Conservation (phyloP, 2,888 invertebrate species). For the Chalcis sispes region DNA sequence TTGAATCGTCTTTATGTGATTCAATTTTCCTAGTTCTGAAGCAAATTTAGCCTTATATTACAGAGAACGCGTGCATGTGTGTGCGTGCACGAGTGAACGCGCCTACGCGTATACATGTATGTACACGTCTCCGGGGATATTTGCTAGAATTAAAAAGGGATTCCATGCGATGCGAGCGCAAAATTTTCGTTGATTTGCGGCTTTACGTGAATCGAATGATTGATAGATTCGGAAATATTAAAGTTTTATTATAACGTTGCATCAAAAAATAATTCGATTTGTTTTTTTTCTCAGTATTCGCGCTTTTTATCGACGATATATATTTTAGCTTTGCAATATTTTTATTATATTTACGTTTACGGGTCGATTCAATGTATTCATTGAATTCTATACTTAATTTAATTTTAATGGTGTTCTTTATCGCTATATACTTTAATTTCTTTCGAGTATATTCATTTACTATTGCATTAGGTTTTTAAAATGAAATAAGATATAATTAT, state of each 20-base stretch:
- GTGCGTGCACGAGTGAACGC: background rate
- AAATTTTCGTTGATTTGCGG: slow-evolving; percentile 34
- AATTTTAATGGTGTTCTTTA: no score
- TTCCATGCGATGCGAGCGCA: background rate
- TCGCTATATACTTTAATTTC: no score
- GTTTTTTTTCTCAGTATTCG: no score
- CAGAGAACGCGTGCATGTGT: background rate
- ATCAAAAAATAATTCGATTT: no score
- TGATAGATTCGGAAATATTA: slow-evolving; percentile 26
- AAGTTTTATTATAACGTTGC: slow-evolving; percentile 13
- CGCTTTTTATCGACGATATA: no score
- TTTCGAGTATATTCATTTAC: no score
- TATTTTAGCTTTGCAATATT: no score
- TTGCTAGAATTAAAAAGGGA: background rate
- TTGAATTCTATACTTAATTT: no score
- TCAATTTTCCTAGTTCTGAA: slow-evolving; percentile 35
- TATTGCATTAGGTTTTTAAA: no score
- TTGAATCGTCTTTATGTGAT: slow-evolving; percentile 33
- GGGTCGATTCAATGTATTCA: no score
- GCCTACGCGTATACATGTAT: background rate
- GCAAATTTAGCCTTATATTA: slow-evolving; percentile 45
- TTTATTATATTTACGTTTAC: no score
- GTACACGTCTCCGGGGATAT: slow-evolving; percentile 9
- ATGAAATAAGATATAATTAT: no score
- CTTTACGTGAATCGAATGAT: slow-evolving; percentile 18